Conservation (phyloP, 1,140 invertebrate species). For the Pseudomyrmex flavicornis region DNA sequence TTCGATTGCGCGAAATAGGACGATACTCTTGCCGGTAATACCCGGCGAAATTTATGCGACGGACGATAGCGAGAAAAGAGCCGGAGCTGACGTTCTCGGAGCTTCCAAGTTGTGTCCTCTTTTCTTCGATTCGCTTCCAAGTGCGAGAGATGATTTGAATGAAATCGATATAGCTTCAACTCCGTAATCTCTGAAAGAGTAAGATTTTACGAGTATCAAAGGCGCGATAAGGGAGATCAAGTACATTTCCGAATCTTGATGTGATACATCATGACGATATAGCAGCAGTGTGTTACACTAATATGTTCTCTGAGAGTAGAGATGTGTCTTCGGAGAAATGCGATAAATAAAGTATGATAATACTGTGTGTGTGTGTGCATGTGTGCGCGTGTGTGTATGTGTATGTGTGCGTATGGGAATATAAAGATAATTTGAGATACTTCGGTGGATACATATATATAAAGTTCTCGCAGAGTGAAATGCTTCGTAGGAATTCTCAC, state of each 20-base stretch:
- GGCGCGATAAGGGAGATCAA: neutral
- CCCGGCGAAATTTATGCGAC: conserved; percentile 57
- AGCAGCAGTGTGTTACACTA: too few relatives aligned
- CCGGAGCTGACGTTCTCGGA: conserved; percentile 4
- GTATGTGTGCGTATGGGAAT: too few relatives aligned
- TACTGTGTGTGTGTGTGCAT: neutral
- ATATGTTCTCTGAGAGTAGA: neutral
- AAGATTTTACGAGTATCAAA: conserved; percentile 17
- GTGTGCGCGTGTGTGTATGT: neutral
- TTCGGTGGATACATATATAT: too few relatives aligned
- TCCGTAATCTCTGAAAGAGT: neutral
- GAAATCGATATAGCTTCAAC: conserved; percentile 4
- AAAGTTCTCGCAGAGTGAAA: too few relatives aligned
- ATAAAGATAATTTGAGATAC: too few relatives aligned
- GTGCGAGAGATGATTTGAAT: conserved; percentile 1
- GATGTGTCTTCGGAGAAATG: neutral
- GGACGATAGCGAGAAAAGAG: conserved; percentile 25
- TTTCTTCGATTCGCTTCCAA: neutral
- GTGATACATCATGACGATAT: neutral
- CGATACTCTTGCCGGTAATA: conserved; percentile 56
- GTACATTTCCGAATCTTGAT: neutral
- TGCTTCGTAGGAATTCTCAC: too few relatives aligned
- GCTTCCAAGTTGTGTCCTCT: conserved; percentile 27
- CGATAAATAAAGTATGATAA: neutral
- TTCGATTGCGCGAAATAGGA: conserved; percentile 69